Base-by-base conservation (phyloP, 2,797 vertebrate species). In the Mormyrops boulengeri region DNA sequence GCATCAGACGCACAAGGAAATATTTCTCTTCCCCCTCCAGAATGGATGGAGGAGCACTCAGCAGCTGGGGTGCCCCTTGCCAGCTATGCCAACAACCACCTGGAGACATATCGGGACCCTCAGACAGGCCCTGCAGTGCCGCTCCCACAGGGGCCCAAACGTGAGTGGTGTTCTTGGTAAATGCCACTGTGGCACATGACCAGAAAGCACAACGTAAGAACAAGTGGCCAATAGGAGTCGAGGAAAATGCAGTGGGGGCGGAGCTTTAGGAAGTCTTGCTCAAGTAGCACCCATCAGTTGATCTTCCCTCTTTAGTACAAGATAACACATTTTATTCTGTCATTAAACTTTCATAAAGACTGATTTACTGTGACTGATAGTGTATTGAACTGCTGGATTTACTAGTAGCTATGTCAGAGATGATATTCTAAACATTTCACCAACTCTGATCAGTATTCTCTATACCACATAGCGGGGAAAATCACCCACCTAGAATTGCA, bases 41-140 rank as follows among this genome's bases (percentile, higher is more conserved):
- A 99, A 95, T 99, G 99, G 99, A 97, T 99, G 93, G 98, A 98
- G 94, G 98, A 99, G 89, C 97, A 97, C 92, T 96, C 97, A n/a
- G 97, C 97, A 90, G 95, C 97, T 82, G 96, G 96, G 22, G 96
- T 96, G 91, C 97, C 97, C 0, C 92, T 97, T 93, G 96, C 97
- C 91, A 97, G 96, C 93, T 97, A 97, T 88, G 96, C 97, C 92
- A 94, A 97, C 87, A 98, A 97, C 95, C 97, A 97, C 94, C 96
- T 97, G 92, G 98, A 99, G 94, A 96, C 97, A 80, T 96, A 95
- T 96, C 96, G 97, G 94, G 99, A 99, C 93, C 96, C 97, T n/a
- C 96, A 94, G 88, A 93, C 91, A 87, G 94, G 92, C 0, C 94
- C 94, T 38, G 91, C 92, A 69, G 93, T 96, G 89, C 95, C 95